Base-by-base conservation (phyloP, 1,140 invertebrate species). In the Leptopilina clavipes region DNA sequence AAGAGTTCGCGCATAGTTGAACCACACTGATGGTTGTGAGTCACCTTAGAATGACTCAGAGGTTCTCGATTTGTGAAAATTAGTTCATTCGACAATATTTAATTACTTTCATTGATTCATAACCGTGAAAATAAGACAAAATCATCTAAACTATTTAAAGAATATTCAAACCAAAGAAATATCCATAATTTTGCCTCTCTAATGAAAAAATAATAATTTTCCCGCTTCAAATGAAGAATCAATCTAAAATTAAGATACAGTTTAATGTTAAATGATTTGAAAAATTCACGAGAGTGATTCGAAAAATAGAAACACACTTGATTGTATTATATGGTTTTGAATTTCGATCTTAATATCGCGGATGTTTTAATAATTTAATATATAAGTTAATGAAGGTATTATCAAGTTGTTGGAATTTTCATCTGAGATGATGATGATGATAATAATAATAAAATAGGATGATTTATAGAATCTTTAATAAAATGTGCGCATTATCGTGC, bases 1-100 rank as follows among this genome's bases (percentile, higher is more conserved):
- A 82, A 86, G 85, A 82, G 83, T 85, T 84, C 81, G 81, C 85
- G 86, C 85, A 81, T 83, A 86, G 85, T 86, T 86, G 82, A 84
- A 81, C 83, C 77, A 79, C 77, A 79, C 74, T 76, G 84, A 87
- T 86, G 81, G 79, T 82, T 77, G 77, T 85, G 85, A 84, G 81
- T 87, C 86, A 86, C 86, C 86, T 87, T 85, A 86, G 79, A 84
- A 84, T 78, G 71, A 75, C 71, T 76, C 82, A 85, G 84, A 81
- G 84, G 83, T 86, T 85, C 84, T 86, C 82, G 77, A 19, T 74
- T 71, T 8, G 52, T 70, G 44, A 48, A 72, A 31, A 65, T 65
- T 65, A 65, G 14, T 31, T 65, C 25, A 40, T n/a, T n/a, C n/a
- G n/a, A n/a, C n/a, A n/a, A n/a, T 40, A 40, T 1, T 6, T n/a